Conservation (phyloP, 2,113 vertebrate species). For the Crotalus viridis region DNA sequence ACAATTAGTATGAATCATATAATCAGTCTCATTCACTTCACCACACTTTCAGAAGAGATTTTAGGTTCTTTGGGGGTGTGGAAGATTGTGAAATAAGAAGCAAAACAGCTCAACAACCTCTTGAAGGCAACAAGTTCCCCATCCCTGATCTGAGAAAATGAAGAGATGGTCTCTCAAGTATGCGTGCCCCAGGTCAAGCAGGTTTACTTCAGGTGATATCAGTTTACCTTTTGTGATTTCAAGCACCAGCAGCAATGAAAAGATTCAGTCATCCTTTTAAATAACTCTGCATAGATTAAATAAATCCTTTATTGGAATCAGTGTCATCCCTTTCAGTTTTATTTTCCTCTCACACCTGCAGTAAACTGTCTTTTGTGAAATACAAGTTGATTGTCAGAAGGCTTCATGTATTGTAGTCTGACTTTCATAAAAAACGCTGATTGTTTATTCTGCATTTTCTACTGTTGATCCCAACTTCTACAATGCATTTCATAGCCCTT, state of each 20-base stretch:
- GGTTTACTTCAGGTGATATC: background rate
- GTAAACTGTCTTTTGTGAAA: constrained; percentile 23
- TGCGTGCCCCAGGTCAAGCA: background rate
- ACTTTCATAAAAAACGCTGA: constrained; percentile 21
- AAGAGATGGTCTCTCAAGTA: background rate
- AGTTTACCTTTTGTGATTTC: background rate
- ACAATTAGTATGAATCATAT: background rate
- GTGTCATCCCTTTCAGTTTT: background rate
- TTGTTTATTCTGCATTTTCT: constrained; percentile 31
- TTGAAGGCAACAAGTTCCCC: background rate
- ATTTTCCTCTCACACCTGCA: constrained; percentile 15
- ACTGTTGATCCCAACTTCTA: constrained; percentile 13
- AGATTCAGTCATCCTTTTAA: background rate
- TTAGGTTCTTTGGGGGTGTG: background rate
- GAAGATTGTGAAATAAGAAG: background rate
- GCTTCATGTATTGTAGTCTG: constrained; percentile 24
- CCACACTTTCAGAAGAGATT: background rate
- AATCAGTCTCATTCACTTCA: background rate
- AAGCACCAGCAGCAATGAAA: background rate
- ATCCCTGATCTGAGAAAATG: background rate
- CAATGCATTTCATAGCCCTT: constrained; percentile 24
- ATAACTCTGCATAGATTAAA: background rate
- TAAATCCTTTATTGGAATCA: background rate
- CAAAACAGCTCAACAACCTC: background rate
- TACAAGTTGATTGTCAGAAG: constrained; percentile 20